Conservation (phyloP, 64 coral and sea anemone species). For the Porites australiensis region DNA sequence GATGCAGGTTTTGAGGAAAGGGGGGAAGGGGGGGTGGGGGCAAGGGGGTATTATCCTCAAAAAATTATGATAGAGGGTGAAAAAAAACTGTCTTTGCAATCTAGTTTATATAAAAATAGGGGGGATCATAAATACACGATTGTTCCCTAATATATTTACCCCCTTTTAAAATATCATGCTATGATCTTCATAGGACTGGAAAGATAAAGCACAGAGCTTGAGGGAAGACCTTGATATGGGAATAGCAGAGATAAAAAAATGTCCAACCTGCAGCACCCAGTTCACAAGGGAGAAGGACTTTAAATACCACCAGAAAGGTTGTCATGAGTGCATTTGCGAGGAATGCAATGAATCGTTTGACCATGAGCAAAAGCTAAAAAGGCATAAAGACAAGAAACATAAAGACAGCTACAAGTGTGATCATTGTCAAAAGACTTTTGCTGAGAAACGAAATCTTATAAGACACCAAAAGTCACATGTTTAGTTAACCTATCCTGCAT, state of each 20-base stretch:
- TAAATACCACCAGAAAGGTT: slow-evolving; percentile 49
- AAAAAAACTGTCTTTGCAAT: too few relatives aligned
- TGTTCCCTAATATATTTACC: too few relatives aligned
- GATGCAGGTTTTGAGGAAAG: too few relatives aligned
- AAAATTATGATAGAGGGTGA: too few relatives aligned
- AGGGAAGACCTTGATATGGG: slow-evolving; percentile 54
- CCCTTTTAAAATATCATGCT: too few relatives aligned
- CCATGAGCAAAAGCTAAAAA: slow-evolving; percentile 61
- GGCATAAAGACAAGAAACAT: slow-evolving; percentile 59
- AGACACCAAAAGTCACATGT: slow-evolving; percentile 45
- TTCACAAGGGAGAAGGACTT: slow-evolving; percentile 51
- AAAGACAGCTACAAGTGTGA: slow-evolving; percentile 44
- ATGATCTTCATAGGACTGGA: slow-evolving; percentile 41
- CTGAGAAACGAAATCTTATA: slow-evolving; percentile 63
- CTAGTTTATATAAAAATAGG: too few relatives aligned
- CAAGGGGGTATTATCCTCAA: too few relatives aligned
- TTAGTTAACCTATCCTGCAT: not conserved
- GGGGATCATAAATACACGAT: too few relatives aligned
- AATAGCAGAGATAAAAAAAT: slow-evolving; percentile 45
- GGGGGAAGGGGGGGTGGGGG: too few relatives aligned
- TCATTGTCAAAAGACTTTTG: slow-evolving; percentile 51
- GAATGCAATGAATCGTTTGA: slow-evolving; percentile 53
- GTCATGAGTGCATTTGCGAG: slow-evolving; percentile 47
- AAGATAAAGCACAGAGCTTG: slow-evolving; percentile 61
- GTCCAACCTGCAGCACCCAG: slow-evolving; percentile 28